phyloP scores from a whole-genome alignment of 2,888 invertebrate genomes.

The Caenorhabditis wallacei region DNA sequence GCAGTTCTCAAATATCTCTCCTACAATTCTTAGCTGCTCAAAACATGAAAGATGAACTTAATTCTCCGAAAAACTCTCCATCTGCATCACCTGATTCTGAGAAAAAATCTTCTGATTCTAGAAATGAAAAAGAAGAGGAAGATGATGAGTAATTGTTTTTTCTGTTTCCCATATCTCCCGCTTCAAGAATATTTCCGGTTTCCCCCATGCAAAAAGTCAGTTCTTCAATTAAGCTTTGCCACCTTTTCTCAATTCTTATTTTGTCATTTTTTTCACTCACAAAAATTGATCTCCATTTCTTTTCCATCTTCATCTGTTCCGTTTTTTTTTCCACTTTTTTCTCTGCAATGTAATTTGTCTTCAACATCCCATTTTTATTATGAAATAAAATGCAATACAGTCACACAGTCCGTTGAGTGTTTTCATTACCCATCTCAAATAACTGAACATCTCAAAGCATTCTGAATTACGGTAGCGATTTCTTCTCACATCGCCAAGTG shows the following conservation, averaged over 20 bases:
- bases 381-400: constrained; percentile 39
- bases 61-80: constrained; percentile 35
- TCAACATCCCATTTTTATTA: constrained; percentile 23
- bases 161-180: constrained; percentile 3
- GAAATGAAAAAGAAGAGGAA: constrained; percentile 40
- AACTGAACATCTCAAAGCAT: constrained; percentile 46
- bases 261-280: constrained; percentile 10
- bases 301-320: background rate
- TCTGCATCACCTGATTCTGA: constrained; percentile 34
- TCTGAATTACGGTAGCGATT: constrained; percentile 58
- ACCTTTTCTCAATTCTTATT: constrained; percentile 12
- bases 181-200: constrained; percentile 49
- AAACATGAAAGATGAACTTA: constrained; percentile 37
- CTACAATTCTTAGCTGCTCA: constrained; percentile 58
- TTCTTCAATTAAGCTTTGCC: background rate
- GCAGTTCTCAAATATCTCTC: constrained; percentile 43
- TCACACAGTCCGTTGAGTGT: constrained; percentile 40
- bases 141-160: constrained; percentile 20
- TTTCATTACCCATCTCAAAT: constrained; percentile 51
- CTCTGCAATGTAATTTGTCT: constrained; percentile 24
- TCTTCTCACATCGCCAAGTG: constrained; percentile 39
- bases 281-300: constrained; percentile 10
- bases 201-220: constrained; percentile 1
- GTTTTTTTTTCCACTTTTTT: background rate
- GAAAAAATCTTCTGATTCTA: constrained; percentile 36